Evolutionary conservation across 2,888 invertebrate species (phyloP).

Genomic region (Carabus problematicus): DNA sequence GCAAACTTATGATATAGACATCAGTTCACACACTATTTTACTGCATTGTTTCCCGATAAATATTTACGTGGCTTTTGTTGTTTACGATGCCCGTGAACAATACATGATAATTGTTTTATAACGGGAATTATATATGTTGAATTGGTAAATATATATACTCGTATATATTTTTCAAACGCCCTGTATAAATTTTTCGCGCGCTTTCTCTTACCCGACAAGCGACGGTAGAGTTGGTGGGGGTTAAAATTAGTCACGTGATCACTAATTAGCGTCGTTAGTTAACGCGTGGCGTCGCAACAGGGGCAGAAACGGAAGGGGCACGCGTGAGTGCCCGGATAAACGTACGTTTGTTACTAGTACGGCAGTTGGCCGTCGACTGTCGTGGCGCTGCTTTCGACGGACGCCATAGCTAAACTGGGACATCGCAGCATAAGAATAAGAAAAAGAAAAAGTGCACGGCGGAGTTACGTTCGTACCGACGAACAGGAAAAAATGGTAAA

Average conservation of each 20-base stretch:
- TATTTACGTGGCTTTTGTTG: no score
- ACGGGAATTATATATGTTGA: no score
- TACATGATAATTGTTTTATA: no score
- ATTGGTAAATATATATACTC: no score
- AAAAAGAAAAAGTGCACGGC: conserved; percentile 39
- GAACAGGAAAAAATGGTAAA: conserved; percentile 54
- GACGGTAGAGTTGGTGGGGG: conserved; percentile 29
- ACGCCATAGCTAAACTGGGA: conserved; percentile 41
- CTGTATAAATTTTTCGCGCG: conserved; percentile 33
- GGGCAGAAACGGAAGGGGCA: conserved; percentile 50
- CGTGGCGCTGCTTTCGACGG: conserved; percentile 34
- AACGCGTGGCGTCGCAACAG: conserved; percentile 33
- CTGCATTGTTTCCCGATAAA: no score
- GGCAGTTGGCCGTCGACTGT: conserved; percentile 36
- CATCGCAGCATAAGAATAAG: conserved; percentile 42
- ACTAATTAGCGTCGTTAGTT: conserved; percentile 43
- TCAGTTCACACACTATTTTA: no score
- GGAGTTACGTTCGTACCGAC: conserved; percentile 29
- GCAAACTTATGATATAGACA: no score
- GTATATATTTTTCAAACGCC: background rate
- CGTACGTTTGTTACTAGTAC: conserved; percentile 35
- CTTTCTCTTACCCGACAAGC: conserved; percentile 1
- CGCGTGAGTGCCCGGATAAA: conserved; percentile 32
- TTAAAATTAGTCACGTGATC: conserved; percentile 43
- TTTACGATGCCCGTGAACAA: no score